These are phyloP conservation scores for Saccostrea echinata DNA, from an alignment of 1,140 invertebrate species.

Conservation along the genomic window DNA sequence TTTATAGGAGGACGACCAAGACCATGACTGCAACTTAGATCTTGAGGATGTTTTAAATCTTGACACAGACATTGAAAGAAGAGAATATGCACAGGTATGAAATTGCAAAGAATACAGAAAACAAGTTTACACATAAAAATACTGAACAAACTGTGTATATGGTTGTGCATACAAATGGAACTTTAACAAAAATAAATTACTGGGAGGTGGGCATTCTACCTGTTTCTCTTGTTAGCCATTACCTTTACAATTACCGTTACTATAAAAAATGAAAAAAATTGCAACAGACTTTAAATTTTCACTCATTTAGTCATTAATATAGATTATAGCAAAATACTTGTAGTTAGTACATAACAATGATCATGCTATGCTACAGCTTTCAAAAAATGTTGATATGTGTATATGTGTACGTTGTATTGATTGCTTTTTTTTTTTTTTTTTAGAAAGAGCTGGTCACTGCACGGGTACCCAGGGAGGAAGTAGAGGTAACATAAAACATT, in stretches of 20 bases:
- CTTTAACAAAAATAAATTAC: too few species aligned
- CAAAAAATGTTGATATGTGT: too few species aligned
- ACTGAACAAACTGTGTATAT: neutral
- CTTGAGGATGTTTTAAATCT: constrained; percentile 73
- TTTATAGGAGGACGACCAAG: constrained; percentile 67
- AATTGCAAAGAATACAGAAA: neutral
- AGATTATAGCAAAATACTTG: too few species aligned
- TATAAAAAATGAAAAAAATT: too few species aligned
- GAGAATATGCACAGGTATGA: constrained; percentile 67
- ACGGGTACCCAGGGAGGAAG: constrained; percentile 14
- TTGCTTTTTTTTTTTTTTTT: neutral
- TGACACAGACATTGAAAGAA: constrained; percentile 69
- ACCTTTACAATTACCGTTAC: too few species aligned
- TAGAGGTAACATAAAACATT: neutral
- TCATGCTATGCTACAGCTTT: too few species aligned
- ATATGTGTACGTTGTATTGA: neutral
- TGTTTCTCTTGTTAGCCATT: too few species aligned
- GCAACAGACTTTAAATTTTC: too few species aligned
- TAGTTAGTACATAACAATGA: too few species aligned
- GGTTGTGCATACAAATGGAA: too few species aligned
- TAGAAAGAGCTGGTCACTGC: neutral
- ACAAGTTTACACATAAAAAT: neutral
- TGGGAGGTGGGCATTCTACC: too few species aligned
- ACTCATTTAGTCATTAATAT: too few species aligned
- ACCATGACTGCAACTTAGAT: constrained; percentile 70